Evolutionary conservation across 2,113 vertebrate genomes (phyloP), one percentile per base, ranked within the genome.

Genomic region (Pundamilia nyererei): DNA sequence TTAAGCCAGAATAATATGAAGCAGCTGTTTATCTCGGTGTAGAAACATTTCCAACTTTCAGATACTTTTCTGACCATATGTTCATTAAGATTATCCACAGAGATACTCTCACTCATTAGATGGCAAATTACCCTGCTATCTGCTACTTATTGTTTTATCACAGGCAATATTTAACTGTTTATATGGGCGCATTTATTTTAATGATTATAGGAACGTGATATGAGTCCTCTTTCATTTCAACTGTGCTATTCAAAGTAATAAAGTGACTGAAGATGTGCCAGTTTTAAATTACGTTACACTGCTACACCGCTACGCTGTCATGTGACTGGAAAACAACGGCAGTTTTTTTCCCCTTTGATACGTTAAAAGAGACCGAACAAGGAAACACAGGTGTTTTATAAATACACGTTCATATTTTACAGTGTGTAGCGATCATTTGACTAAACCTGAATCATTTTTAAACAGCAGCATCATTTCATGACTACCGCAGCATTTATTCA

Each of bases 401-500:
- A 87, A 83, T 42, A 56, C 14, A 17, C 31, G 19, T 14, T 47
- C 75, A 11, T 26, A 17, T 75, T 85, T 68, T 70, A 83, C 24
- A 82, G 35, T 35, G 72, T 83, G 75, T n/a, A 42, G 72, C 38
- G 62, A 82, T 81, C 86, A 87, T 92, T 83, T 56, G 21, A 85
- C 79, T 83, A 70, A 86, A 82, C 19, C 58, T 14, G 54, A 60
- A 49, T 83, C 38, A 87, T 79, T 79, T 87, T 15, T 51, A 58
- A 79, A 79, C 79, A 65, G 38, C 90, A 86, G 83, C 92, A 91
- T 82, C 86, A 88, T 82, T 84, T 92, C 89, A 87, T 92, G 87
- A 95, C 92, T 95, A 90, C 80, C 62, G 81, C 83, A 91, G 88
- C 94, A 90, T 94, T 95, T 95, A 92, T 96, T 96, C 95, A 94